phyloP scores from a whole-genome alignment of 2,113 vertebrate species.

The Phodopus roborovskii region DNA sequence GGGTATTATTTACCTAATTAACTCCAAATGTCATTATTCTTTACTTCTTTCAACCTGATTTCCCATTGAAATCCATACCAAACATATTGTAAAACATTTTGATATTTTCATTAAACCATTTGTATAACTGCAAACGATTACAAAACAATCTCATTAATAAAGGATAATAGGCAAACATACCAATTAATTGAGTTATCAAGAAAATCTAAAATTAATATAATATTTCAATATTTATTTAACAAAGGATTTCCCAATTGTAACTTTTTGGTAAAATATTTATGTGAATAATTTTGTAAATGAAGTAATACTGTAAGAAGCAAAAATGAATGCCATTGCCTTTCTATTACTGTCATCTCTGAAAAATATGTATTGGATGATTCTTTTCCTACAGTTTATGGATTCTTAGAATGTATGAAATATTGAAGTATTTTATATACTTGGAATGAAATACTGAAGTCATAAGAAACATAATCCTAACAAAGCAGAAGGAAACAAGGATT shows the following conservation, averaged over 20 bases:
- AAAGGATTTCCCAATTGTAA: neutral
- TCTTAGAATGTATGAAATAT: neutral
- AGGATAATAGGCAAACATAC: neutral
- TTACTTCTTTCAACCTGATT: neutral
- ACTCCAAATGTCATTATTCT: neutral
- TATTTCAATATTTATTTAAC: neutral
- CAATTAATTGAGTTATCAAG: neutral
- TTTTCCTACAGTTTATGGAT: neutral
- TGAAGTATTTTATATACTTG: neutral
- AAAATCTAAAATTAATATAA: neutral
- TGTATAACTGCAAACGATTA: neutral
- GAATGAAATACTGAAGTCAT: neutral
- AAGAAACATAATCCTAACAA: neutral
- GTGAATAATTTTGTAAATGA: neutral
- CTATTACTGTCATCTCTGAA: neutral
- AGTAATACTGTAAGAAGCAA: neutral
- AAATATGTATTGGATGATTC: neutral
- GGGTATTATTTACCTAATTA: neutral
- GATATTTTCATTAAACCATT: neutral
- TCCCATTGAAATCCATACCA: neutral
- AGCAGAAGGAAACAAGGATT: neutral
- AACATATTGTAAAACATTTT: neutral
- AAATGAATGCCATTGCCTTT: neutral
- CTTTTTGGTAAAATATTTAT: neutral
- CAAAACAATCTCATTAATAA: neutral